Evolutionary conservation across 2,113 vertebrate species (phyloP), one percentile per base, ranked within the genome.

Genomic region (Corynorhinus townsendii): DNA sequence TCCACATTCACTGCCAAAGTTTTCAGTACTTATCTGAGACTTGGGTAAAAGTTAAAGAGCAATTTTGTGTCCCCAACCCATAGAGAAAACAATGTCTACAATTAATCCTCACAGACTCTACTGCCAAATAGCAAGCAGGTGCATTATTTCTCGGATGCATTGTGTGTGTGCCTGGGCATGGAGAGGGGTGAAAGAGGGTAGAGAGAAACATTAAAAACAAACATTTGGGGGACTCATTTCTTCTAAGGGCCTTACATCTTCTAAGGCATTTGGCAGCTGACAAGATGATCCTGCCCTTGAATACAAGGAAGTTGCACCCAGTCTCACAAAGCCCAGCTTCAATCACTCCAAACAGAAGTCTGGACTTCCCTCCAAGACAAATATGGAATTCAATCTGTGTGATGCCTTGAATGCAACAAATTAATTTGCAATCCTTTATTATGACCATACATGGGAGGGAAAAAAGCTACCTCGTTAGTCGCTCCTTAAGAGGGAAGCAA

Each of bases 281-380:
- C 95, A 97, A 92, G 97, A 97, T 90, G 95, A 96, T 96, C 98
- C 97, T 96, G 96, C 79, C 97, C 97, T 89, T 97, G 93, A 98
- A 98, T 11, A 97, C 91, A 97, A 98, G 98, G 98, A 99, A 99
- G 97, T 96, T 97, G 97, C 97, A 97, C 98, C 98, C 98, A 54
- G 97, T 92, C 95, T 95, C 97, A 98, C 97, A 98, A 97, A 97
- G 97, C 75, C 94, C 96, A 95, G 68, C 96, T 95, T 97, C 98
- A 98, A 90, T 97, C 33, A 22, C 90, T 91, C 91, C 86, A 97
- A 96, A 97, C 96, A 95, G 88, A 94, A 97, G 94, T 89, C 93
- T 96, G 95, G 47, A 96, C 95, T 97, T 96, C 94, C 86, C 90
- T 96, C 97, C 95, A 97, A 97, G 93, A 97, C 97, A 98, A 98